Conservation (phyloP, 2,113 vertebrate species). For the Protobothrops flavoviridis region DNA sequence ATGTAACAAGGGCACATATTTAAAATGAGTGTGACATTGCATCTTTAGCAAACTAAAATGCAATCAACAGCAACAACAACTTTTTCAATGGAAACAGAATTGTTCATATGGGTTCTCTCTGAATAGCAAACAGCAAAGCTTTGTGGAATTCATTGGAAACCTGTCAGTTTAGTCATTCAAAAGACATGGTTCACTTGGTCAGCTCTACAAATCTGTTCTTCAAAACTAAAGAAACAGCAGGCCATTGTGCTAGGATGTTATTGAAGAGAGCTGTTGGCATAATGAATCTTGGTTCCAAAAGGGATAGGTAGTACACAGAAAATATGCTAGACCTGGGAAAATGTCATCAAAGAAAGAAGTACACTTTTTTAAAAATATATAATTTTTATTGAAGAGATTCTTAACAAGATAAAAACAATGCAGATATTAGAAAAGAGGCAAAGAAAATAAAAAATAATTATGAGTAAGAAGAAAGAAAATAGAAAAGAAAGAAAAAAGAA, state of each 20-base stretch:
- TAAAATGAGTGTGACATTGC: not conserved
- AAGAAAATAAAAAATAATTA: not conserved
- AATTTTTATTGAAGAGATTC: not conserved
- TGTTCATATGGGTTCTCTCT: not conserved
- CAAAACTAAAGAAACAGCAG: slow-evolving; percentile 18
- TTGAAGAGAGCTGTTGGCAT: not conserved
- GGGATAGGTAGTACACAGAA: not conserved
- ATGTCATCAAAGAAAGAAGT: not conserved
- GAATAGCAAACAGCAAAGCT: not conserved
- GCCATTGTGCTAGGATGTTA: not conserved
- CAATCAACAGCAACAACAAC: slow-evolving; percentile 10
- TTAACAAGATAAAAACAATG: not conserved
- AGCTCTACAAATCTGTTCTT: not conserved
- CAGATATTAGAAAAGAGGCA: not conserved
- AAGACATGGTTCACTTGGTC: slow-evolving; percentile 19
- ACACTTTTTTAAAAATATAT: not conserved
- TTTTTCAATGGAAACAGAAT: not conserved
- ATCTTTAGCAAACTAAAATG: slow-evolving; percentile 14
- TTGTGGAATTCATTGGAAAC: not conserved
- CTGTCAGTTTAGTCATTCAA: not conserved
- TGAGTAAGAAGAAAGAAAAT: not conserved
- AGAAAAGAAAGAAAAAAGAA: not conserved
- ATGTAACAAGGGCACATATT: not conserved
- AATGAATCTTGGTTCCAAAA: not conserved
- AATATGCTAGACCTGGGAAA: fast-evolving